Percentiles rank a stretch among this genome's conserved stretches.
phyloP scores from a whole-genome alignment of 2,888 invertebrate genomes.

The Prosapia bicincta region DNA sequence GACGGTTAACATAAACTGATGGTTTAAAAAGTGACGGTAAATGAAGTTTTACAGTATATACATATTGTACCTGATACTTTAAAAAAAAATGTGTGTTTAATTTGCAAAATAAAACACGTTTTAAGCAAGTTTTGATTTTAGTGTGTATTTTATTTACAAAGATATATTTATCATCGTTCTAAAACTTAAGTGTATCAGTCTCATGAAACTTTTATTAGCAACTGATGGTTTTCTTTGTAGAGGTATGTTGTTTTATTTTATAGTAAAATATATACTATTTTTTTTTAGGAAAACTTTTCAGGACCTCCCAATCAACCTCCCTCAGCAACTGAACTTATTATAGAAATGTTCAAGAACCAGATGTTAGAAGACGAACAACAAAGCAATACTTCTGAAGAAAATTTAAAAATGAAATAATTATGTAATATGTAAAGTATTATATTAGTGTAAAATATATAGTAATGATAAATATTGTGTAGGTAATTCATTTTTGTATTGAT shows the following conservation, averaged over 20 bases:
- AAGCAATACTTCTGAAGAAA: not conserved
- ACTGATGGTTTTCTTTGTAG: conserved; percentile 1
- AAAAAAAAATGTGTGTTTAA: too few relatives aligned
- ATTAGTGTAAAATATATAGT: not conserved
- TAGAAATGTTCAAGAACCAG: conserved; percentile 35
- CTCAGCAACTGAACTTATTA: conserved; percentile 61
- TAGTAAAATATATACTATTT: too few relatives aligned
- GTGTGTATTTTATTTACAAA: too few relatives aligned
- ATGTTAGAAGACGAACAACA: conserved; percentile 19
- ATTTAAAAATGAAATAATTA: not conserved
- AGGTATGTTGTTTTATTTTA: conserved; percentile 6
- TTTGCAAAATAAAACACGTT: too few relatives aligned
- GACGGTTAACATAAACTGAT: too few relatives aligned
- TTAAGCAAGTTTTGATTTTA: too few relatives aligned
- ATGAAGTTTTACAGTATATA: too few relatives aligned
- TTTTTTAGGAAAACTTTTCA: conserved; percentile 52
- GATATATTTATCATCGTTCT: not conserved
- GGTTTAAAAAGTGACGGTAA: too few relatives aligned
- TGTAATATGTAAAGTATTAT: too few relatives aligned
- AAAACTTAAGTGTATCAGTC: not conserved
- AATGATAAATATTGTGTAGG: not conserved
- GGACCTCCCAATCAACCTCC: conserved; percentile 52
- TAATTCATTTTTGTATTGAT: too few relatives aligned
- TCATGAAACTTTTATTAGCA: not conserved
- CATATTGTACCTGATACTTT: too few relatives aligned